Percentiles rank a stretch among this genome's conserved stretches.
Conservation (phyloP, 2,113 vertebrate species). For the Hepsetus odoe region DNA sequence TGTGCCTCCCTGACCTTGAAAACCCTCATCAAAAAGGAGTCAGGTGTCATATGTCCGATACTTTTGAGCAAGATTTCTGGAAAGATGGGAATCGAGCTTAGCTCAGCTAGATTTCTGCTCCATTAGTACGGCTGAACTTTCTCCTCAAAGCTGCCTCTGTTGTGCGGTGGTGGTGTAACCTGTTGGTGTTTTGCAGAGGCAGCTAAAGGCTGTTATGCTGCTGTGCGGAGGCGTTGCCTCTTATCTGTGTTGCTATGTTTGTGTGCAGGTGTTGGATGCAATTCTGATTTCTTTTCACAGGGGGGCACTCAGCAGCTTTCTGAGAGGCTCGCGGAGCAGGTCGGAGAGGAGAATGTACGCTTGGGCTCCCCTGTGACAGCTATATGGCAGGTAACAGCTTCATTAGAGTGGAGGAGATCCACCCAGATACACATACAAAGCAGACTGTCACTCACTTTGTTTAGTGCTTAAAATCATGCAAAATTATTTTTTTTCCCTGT, state of each 20-base stretch:
- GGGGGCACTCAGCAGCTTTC: constrained; percentile 79
- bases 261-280: constrained; percentile 22
- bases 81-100: neutral
- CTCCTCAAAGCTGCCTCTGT: neutral
- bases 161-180: neutral
- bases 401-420: constrained; percentile 63
- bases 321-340: constrained; percentile 66
- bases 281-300: constrained; percentile 69
- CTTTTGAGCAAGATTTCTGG: neutral
- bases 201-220: constrained; percentile 6
- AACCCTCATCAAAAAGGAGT: neutral
- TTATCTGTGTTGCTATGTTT: constrained; percentile 4
- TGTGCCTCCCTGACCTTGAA: neutral
- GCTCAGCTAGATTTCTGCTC: neutral
- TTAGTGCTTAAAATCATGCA: neutral
- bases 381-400: constrained; percentile 78
- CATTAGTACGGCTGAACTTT: neutral
- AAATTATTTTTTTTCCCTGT: no score
- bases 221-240: neutral
- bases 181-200: neutral
- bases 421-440: constrained; percentile 64
- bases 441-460: neutral
- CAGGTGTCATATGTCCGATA: neutral
- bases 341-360: constrained; percentile 69
- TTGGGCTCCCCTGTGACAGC: constrained; percentile 71